These are phyloP conservation scores for Rhyzopertha dominica DNA, from an alignment of 1,140 invertebrate genomes.

Conservation along the genomic window DNA sequence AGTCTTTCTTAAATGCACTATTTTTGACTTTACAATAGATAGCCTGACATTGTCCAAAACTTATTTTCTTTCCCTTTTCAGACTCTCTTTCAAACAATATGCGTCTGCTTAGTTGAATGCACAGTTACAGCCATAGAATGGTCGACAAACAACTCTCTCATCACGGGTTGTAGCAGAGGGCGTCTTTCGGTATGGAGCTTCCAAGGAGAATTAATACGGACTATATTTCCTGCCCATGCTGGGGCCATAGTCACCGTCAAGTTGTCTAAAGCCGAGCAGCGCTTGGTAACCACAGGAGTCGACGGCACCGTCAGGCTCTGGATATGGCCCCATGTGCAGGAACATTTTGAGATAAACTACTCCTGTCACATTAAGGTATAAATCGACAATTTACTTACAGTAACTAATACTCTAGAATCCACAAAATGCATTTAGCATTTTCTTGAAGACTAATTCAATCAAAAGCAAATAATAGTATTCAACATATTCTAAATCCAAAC, in stretches of 20 bases:
- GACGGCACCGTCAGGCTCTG: constrained; percentile 12
- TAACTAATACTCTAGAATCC: no score
- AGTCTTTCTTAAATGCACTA: no score
- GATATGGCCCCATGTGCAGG: constrained; percentile 6
- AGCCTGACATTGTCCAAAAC: no score
- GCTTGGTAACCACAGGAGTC: constrained; percentile 10
- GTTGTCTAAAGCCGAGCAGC: constrained; percentile 7
- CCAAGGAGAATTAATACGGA: constrained; percentile 1
- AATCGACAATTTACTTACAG: no score
- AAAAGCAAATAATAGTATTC: no score
- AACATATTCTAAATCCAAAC: no score
- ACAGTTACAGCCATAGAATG: constrained; percentile 9
- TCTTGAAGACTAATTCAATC: no score
- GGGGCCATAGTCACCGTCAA: constrained; percentile 9
- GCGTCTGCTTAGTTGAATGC: constrained; percentile 3
- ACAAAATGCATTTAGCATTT: no score
- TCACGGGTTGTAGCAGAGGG: constrained; percentile 16
- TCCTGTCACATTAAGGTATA: constrained; percentile 5
- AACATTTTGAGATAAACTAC: constrained; percentile 3
- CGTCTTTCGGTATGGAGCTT: constrained; percentile 1
- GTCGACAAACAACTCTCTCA: constrained; percentile 1
- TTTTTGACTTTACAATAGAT: no score
- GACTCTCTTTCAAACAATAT: no score
- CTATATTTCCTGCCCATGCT: background rate
- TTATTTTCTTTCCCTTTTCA: no score